Conservation (phyloP, 2,113 vertebrate species). For the Spilogale gracilis region DNA sequence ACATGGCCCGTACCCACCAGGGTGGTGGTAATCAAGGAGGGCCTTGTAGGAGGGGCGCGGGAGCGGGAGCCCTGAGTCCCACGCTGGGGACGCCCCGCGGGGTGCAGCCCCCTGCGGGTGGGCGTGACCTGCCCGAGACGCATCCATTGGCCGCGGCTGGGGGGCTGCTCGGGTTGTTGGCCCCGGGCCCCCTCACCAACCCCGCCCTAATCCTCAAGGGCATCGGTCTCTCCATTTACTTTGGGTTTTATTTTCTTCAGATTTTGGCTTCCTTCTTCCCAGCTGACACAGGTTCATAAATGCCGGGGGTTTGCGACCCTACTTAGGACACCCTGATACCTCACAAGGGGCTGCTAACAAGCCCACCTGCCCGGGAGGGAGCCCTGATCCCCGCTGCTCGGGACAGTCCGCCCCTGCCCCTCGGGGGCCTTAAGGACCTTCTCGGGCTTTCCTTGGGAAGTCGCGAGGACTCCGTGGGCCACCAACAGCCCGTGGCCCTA, state of each 20-base stretch:
- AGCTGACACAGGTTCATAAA: neutral
- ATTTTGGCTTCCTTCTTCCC: neutral
- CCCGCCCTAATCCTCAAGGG: neutral
- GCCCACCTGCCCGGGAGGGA: neutral
- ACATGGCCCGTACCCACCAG: fast-evolving
- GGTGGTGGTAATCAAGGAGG: fast-evolving
- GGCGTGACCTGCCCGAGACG: neutral
- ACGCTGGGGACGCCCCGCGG: too few species aligned
- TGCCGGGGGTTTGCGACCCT: neutral
- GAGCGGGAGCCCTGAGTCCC: neutral
- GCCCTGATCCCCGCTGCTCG: neutral
- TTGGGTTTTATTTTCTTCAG: neutral
- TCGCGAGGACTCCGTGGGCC: too few species aligned
- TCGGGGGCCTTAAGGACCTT: too few species aligned
- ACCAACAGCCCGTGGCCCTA: too few species aligned
- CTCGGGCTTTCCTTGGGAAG: neutral
- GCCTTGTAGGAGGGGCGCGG: neutral
- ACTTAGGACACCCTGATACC: neutral
- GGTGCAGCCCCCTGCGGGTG: fast-evolving
- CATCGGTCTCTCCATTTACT: neutral
- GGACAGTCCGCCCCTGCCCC: neutral
- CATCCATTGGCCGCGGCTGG: neutral
- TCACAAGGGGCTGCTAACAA: neutral
- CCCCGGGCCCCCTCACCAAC: too few species aligned
- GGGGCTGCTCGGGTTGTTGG: neutral